Percentiles rank a stretch among this genome's conserved stretches.
Conservation (phyloP, 2,113 vertebrate genomes). For the Papio anubis region DNA sequence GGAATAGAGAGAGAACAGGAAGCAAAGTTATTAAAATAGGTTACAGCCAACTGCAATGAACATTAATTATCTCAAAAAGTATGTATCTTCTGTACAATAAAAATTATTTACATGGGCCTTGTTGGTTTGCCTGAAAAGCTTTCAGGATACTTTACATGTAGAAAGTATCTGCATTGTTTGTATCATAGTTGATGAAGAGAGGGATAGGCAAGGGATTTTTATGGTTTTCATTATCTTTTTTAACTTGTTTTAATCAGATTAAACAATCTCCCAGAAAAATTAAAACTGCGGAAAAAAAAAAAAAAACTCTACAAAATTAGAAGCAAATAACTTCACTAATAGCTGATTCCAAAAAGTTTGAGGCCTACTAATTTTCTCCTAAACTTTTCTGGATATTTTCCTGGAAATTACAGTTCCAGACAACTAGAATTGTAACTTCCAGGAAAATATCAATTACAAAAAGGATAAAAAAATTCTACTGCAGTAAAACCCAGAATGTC, state of each 20-base stretch:
- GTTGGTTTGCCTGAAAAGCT: neutral
- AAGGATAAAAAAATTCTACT: neutral
- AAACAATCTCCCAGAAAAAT: neutral
- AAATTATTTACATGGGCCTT: neutral
- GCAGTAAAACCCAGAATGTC: neutral
- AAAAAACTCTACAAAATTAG: neutral
- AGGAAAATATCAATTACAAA: neutral
- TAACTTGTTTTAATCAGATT: conserved; percentile 14
- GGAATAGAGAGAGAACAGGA: neutral
- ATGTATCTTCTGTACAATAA: neutral
- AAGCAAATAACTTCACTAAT: neutral
- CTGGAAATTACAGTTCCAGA: too few relatives aligned
- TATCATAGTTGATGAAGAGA: neutral
- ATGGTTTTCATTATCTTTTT: neutral
- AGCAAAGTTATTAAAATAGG: neutral
- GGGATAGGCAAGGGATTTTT: neutral
- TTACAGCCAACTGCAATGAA: neutral
- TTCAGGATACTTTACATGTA: neutral
- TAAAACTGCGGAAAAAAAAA: neutral
- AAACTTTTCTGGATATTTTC: neutral
- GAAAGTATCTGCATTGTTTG: neutral
- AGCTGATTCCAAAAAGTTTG: neutral
- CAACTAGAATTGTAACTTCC: neutral
- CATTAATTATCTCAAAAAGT: neutral
- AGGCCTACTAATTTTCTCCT: neutral